These are phyloP conservation scores for Yponomeuta plumbellus DNA, from an alignment of 2,888 invertebrate genomes.

Conservation along the genomic window DNA sequence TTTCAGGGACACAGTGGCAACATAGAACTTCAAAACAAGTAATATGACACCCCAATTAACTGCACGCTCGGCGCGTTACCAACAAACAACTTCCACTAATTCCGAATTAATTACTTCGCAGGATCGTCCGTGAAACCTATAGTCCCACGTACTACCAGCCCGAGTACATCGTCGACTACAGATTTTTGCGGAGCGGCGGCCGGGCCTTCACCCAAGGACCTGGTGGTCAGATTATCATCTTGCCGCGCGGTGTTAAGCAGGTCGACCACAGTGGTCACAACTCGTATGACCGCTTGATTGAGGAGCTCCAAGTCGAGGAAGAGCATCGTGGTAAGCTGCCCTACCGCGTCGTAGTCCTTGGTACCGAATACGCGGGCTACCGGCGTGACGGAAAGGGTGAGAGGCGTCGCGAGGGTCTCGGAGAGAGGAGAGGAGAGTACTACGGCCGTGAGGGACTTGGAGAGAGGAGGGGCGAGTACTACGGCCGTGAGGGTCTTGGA, in stretches of 20 bases:
- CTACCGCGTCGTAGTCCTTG: not conserved
- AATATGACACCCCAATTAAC: not conserved
- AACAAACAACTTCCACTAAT: not conserved
- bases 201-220: slow-evolving; percentile 56
- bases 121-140: slow-evolving; percentile 50
- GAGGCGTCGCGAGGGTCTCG: not conserved
- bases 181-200: slow-evolving; percentile 58
- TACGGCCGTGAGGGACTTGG: not conserved
- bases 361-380: not conserved
- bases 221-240: slow-evolving; percentile 57
- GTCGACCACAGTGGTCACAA: slow-evolving; percentile 38
- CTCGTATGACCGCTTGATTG: slow-evolving; percentile 54
- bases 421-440: not conserved
- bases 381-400: not conserved
- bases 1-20: not conserved
- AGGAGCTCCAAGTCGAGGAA: slow-evolving; percentile 45
- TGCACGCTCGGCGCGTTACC: not conserved
- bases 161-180: slow-evolving; percentile 55
- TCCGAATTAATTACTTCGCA: slow-evolving; percentile 25
- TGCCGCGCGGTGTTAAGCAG: slow-evolving; percentile 44
- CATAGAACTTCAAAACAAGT: not conserved
- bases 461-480: not conserved
- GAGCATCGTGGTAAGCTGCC: slow-evolving; percentile 21
- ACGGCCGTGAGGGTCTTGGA: not conserved
- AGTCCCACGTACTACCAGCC: slow-evolving; percentile 59